Conservation (phyloP, 2,888 invertebrate species). For the Alloplasta piceator region DNA sequence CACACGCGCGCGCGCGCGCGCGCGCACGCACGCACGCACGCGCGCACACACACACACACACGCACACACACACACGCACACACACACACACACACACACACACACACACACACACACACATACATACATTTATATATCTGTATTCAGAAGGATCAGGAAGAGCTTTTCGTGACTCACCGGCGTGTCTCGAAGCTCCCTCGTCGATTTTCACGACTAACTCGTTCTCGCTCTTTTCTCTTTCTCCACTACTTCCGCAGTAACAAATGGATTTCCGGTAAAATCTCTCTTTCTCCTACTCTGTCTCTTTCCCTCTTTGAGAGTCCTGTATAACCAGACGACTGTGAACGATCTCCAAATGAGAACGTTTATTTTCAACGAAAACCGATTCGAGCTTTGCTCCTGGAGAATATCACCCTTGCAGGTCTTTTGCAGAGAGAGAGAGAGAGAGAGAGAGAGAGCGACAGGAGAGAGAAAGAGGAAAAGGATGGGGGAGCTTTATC, state of each 20-base stretch:
- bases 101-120: slow-evolving; percentile 2
- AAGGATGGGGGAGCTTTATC: slow-evolving; percentile 39
- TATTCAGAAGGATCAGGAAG: slow-evolving; percentile 41
- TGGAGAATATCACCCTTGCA: not conserved
- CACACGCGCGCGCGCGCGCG: no score
- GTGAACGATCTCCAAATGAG: slow-evolving; percentile 25
- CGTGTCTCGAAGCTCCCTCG: slow-evolving; percentile 47
- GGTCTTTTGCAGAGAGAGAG: not conserved
- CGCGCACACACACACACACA: not conserved
- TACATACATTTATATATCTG: no score
- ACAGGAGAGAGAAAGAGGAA: no score
- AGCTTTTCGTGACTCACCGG: slow-evolving; percentile 56
- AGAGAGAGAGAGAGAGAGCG: no score
- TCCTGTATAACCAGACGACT: slow-evolving; percentile 9
- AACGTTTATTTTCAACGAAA: slow-evolving; percentile 49
- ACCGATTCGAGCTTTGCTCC: slow-evolving; percentile 48
- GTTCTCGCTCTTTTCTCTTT: not conserved
- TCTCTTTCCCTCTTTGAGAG: not conserved
- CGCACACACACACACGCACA: slow-evolving; percentile 8
- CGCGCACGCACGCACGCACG: no score
- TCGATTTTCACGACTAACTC: slow-evolving; percentile 25
- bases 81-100: slow-evolving; percentile 3
- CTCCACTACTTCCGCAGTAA: slow-evolving; percentile 15
- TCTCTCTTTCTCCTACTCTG: slow-evolving; percentile 5
- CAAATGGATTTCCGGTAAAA: slow-evolving; percentile 37